Evolutionary conservation across 2,797 vertebrate genomes (phyloP).

Genomic region (Graptemys geographica): DNA sequence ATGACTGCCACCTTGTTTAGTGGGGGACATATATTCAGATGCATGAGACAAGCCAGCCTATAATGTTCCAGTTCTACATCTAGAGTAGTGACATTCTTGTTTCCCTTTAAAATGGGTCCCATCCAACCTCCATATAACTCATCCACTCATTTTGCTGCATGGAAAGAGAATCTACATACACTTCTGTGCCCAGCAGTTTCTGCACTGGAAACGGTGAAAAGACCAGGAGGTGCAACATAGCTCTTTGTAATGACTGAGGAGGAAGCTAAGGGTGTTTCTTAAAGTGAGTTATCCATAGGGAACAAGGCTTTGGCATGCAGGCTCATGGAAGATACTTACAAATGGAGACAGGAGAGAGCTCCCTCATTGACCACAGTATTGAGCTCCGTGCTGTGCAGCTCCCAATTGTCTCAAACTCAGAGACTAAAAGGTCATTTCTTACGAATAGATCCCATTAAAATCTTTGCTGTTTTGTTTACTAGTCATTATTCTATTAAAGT

Average conservation of each 20-base stretch:
- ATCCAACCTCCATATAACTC: background rate
- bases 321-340: background rate
- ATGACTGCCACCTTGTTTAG: background rate
- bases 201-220: background rate
- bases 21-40: background rate
- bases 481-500: background rate
- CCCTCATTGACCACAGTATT: background rate
- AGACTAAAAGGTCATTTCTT: background rate
- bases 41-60: background rate
- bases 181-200: background rate
- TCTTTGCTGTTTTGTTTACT: rapidly evolving
- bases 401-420: background rate
- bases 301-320: background rate
- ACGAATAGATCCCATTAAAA: rapidly evolving
- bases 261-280: background rate
- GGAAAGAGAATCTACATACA: background rate
- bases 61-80: background rate
- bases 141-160: rapidly evolving
- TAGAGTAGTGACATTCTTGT: background rate
- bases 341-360: rapidly evolving
- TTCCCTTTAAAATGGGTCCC: background rate
- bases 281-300: background rate
- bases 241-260: background rate
- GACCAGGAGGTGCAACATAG: background rate
- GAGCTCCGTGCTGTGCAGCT: background rate